Base-by-base conservation (phyloP, 2,113 vertebrate species). In the Eidolon helvum region DNA sequence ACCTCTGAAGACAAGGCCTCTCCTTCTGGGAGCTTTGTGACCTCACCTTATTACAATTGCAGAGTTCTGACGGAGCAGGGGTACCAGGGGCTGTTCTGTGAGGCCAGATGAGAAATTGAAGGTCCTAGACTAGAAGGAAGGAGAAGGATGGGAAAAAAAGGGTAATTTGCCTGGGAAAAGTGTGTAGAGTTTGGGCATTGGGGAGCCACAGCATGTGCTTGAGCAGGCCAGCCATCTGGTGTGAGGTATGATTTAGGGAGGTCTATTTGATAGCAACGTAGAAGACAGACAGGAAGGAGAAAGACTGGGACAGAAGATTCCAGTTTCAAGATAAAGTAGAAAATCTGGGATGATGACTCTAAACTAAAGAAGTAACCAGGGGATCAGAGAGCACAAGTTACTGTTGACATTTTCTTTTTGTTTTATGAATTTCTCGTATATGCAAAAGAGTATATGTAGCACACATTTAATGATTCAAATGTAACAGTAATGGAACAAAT, bases 21-120 rank as follows among this genome's bases (percentile, higher is more conserved):
- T 87, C 50, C 55, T 45, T 55, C 55, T 4, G 10, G 28, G 12
- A 30, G 83, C 82, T 97, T 95, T 96, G 78, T 97, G 96, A 97
- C 86, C 61, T 97, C 95, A 94, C 77, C 48, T 80, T 84, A 50
- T 80, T 68, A 84, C 40, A 75, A 2, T 16, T 53, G 5, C 79
- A 80, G 40, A 79, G 33, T 97, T 97, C 97, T 94, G 26, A 80
- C 5, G 12, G 2, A 43, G 43, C 7, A 10, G 2, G 15, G 2
- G 5, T 14, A 0, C 28, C 72, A 93, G 55, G 11, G 15, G 3
- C 11, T 2, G 0, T 53, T 55, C 66, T 57, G 16, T 77, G 65
- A 94, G 33, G 55, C 43, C 38, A 40, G 35, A 12, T 33, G 7
- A 50, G 63, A 53, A 30, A 65, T 43, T 38, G 55, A 10, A 68